Evolutionary conservation across 92 coral and sea anemone genomes (phyloP), one percentile per base, ranked within the genome.

Genomic region (Phymanthus crucifer): DNA sequence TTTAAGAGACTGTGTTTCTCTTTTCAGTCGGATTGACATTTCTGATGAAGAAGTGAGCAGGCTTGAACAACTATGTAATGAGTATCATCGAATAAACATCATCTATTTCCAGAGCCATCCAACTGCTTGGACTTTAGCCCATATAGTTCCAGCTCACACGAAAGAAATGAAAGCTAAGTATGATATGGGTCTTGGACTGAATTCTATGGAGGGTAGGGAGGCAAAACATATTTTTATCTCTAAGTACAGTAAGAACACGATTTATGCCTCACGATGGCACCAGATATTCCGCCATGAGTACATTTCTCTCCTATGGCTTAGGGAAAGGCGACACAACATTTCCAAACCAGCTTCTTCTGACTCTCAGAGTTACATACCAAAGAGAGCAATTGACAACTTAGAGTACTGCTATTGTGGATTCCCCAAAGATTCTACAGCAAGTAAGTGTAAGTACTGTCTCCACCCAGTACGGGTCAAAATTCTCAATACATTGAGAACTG

Each of bases 171-270:
- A 72, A 24, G 36, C 32, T 2, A 85, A 85, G 84, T 85, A 85
- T 73, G 89, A 82, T 18, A 81, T 81, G 87, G 90, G 82, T 66
- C 43, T 86, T 14, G 90, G 77, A 1, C 78, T 86, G 6, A 86
- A 75, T 52, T 86, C 90, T 6, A 86, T 86, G 90, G 90, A 86
- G 48, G 90, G 90, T 32, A 74, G 90, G 47, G 87, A 86, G 68
- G 87, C 87, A n/a, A 86, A 86, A 40, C 89, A 86, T 74, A 47
- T 81, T 2, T 76, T 46, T 68, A 54, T 86, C 32, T 50, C 87
- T 31, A 74, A 46, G 64, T 86, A 75, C 57, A 57, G 87, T 70
- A 24, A 61, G 69, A 82, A 86, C 70, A 76, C 73, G 23, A 19
- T 29, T 56, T 83, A 54, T 48, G 71, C 46, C 29, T 64, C 79